Percentiles rank a stretch among this genome's conserved stretches.
Evolutionary conservation across 2,888 invertebrate species (phyloP).

Genomic region (Acutogordius australiensis): DNA sequence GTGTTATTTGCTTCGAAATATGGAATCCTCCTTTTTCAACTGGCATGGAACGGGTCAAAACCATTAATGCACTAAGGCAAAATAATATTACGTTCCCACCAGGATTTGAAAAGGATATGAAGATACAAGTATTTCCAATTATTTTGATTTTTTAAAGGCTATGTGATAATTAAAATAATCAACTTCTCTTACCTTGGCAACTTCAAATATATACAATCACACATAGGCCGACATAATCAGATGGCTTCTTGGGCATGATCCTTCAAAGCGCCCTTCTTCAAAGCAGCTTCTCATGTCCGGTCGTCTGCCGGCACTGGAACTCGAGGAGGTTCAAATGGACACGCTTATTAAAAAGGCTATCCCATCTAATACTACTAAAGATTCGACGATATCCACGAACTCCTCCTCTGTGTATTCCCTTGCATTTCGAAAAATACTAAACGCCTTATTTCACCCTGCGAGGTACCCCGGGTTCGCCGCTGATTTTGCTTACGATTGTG

Average conservation of each 20-base stretch:
- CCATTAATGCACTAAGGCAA: conserved; percentile 40
- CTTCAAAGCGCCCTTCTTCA: background rate
- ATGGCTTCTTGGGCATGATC: background rate
- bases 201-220: no score
- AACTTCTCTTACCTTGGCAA: no score
- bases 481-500: background rate
- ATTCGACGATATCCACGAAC: no score
- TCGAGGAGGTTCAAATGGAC: conserved; percentile 4
- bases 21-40: conserved; percentile 52
- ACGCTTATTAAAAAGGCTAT: background rate
- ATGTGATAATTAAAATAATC: no score
- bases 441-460: background rate
- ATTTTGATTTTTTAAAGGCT: no score
- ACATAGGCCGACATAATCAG: background rate
- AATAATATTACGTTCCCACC: conserved; percentile 39
- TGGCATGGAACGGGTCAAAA: conserved; percentile 55
- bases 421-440: background rate
- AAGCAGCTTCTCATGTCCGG: conserved; percentile 7
- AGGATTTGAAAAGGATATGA: background rate
- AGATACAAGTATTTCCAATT: background rate
- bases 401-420: no score
- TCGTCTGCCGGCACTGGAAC: background rate
- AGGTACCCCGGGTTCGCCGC: background rate
- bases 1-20: conserved; percentile 38
- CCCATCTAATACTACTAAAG: background rate